Conservation (phyloP, 2,113 vertebrate species). For the Stigmatopora nigra region DNA sequence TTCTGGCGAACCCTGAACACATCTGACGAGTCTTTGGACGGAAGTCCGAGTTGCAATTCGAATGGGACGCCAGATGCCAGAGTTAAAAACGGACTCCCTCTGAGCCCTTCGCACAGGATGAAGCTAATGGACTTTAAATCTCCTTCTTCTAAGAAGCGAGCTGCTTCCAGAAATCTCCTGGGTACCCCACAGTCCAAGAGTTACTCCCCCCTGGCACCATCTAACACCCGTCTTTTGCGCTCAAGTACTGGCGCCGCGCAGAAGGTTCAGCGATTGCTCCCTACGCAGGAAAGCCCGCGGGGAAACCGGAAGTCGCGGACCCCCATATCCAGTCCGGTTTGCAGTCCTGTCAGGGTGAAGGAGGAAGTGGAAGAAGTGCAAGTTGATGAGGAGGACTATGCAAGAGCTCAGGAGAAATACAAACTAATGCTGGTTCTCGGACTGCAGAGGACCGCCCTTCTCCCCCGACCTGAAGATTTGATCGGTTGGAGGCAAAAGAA, state of each 20-base stretch:
- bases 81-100: conserved; percentile 48
- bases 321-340: conserved; percentile 26
- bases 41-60: conserved; percentile 40
- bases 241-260: conserved; percentile 65
- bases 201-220: conserved; percentile 43
- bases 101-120: conserved; percentile 69
- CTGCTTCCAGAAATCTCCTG: conserved; percentile 31
- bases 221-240: conserved; percentile 62
- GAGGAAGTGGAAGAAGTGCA: conserved; percentile 59
- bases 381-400: conserved; percentile 69
- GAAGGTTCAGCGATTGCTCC: conserved; percentile 55
- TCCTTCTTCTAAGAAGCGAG: conserved; percentile 64
- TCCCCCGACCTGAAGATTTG: conserved; percentile 68
- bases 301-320: conserved; percentile 35
- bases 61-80: conserved; percentile 21
- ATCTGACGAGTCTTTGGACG: conserved; percentile 33
- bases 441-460: conserved; percentile 71
- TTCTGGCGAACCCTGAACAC: conserved; percentile 35
- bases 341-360: conserved; percentile 60
- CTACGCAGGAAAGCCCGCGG: conserved; percentile 51
- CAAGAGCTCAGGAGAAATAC: conserved; percentile 73
- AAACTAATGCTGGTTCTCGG: conserved; percentile 73
- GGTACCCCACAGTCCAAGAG: conserved; percentile 39
- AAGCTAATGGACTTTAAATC: conserved; percentile 78
- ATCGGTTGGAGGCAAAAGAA: conserved; percentile 77